phyloP scores from a whole-genome alignment of 1,140 invertebrate species.

The Ceratitis capitata region DNA sequence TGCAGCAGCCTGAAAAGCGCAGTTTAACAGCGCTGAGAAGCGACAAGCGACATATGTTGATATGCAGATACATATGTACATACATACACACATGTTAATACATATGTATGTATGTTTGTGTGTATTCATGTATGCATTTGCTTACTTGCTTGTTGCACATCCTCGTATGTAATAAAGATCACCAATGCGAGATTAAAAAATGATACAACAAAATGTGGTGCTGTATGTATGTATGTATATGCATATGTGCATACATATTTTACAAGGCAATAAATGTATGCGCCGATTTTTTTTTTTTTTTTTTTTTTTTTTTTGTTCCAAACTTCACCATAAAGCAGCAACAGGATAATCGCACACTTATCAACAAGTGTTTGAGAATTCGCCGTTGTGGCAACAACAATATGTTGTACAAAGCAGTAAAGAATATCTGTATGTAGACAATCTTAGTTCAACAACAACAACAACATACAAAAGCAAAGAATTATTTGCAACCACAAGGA shows the following conservation, averaged over 20 bases:
- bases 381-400: background rate
- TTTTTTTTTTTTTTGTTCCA: no score
- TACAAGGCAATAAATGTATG: background rate
- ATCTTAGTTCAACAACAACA: background rate
- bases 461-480: background rate
- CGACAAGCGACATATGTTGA: background rate
- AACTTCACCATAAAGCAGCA: background rate
- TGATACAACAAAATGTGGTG: conserved; percentile 22
- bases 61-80: background rate
- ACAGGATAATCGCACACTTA: background rate
- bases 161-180: background rate
- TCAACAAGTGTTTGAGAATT: background rate
- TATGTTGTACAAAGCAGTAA: background rate
- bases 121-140: background rate
- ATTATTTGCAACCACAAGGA: background rate
- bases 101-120: background rate
- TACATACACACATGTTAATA: background rate
- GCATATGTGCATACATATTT: background rate
- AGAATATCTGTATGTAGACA: background rate
- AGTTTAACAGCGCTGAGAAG: background rate
- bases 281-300: background rate
- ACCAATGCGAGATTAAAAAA: conserved; percentile 27
- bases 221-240: background rate
- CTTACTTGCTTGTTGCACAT: no score
- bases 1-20: background rate